These are phyloP conservation scores for Sarcophaga rosellei DNA, from an alignment of 2,888 invertebrate species.

Conservation along the genomic window DNA sequence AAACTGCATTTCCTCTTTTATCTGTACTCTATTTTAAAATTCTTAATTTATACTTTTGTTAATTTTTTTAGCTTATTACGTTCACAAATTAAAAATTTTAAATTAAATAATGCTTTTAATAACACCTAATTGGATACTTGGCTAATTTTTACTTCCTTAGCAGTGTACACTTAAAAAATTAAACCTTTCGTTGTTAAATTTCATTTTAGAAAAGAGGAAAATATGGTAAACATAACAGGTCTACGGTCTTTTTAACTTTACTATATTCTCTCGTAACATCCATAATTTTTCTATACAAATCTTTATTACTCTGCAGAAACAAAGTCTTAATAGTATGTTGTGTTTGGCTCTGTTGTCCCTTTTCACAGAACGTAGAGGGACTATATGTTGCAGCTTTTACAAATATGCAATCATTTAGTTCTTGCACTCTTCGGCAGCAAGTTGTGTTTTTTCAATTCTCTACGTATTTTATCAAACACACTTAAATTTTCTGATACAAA, in stretches of 20 bases:
- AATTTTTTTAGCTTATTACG: no score
- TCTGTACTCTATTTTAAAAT: not conserved
- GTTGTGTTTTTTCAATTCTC: conserved; percentile 80
- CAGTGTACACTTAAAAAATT: no score
- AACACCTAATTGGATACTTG: no score
- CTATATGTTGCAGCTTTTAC: conserved; percentile 61
- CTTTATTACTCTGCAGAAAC: not conserved
- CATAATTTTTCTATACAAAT: conserved; percentile 14
- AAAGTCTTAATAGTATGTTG: conserved; percentile 16
- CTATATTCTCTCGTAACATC: conserved; percentile 23
- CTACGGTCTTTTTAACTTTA: conserved; percentile 11
- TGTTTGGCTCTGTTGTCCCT: conserved; percentile 37
- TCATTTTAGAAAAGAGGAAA: not conserved
- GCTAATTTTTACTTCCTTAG: no score
- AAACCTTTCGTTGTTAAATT: not conserved
- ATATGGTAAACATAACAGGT: not conserved
- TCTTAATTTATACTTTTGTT: no score
- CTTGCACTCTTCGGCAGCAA: conserved; percentile 82
- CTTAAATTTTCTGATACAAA: conserved; percentile 61
- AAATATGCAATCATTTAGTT: conserved; percentile 80
- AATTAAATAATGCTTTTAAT: no score
- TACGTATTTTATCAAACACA: conserved; percentile 57
- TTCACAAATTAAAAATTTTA: no score
- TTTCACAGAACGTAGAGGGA: conserved; percentile 47
- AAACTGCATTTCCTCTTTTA: conserved; percentile 43